Percentiles rank a stretch among this genome's conserved stretches.
phyloP scores from a whole-genome alignment of 2,888 invertebrate species.

The Polyommatus icarus region DNA sequence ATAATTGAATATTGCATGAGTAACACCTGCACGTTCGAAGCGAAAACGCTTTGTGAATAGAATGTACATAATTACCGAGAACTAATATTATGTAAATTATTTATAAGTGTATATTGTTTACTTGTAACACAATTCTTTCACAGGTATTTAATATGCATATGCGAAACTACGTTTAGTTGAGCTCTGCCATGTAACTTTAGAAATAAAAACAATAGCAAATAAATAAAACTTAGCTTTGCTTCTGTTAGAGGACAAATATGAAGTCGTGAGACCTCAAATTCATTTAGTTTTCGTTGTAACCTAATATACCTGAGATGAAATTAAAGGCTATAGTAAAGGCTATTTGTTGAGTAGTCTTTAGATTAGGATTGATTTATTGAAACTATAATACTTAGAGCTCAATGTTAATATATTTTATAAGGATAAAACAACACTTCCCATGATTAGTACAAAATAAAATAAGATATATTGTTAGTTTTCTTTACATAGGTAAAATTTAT shows the following conservation, averaged over 20 bases:
- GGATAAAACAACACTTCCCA: constrained; percentile 81
- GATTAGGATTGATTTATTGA: constrained; percentile 60
- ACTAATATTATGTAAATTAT: constrained; percentile 28
- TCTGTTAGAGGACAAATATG: constrained; percentile 25
- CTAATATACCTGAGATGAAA: background rate
- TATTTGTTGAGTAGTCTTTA: constrained; percentile 20
- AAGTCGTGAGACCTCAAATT: constrained; percentile 26
- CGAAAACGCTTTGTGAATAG: constrained; percentile 15
- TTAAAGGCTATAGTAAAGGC: constrained; percentile 16
- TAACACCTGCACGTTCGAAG: constrained; percentile 14
- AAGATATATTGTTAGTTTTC: constrained; percentile 80
- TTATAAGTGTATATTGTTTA: constrained; percentile 30
- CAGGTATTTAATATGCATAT: constrained; percentile 31
- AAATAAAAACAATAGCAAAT: constrained; percentile 31
- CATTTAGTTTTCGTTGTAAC: constrained; percentile 12
- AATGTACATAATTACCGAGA: constrained; percentile 26
- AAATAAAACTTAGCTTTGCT: constrained; percentile 27
- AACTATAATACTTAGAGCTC: constrained; percentile 78
- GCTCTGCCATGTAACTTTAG: constrained; percentile 28
- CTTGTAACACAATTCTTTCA: constrained; percentile 29
- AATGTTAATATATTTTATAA: constrained; percentile 82
- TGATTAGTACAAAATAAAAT: constrained; percentile 82
- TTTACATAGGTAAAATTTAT: constrained; percentile 79
- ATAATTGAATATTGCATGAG: constrained; percentile 6
- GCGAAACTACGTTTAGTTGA: constrained; percentile 27